A percentile compares a stretch with the other conserved stretches of the same genome.
phyloP scores from a whole-genome alignment of 2,797 vertebrate genomes.

The Spinibarbus caldwelli region DNA sequence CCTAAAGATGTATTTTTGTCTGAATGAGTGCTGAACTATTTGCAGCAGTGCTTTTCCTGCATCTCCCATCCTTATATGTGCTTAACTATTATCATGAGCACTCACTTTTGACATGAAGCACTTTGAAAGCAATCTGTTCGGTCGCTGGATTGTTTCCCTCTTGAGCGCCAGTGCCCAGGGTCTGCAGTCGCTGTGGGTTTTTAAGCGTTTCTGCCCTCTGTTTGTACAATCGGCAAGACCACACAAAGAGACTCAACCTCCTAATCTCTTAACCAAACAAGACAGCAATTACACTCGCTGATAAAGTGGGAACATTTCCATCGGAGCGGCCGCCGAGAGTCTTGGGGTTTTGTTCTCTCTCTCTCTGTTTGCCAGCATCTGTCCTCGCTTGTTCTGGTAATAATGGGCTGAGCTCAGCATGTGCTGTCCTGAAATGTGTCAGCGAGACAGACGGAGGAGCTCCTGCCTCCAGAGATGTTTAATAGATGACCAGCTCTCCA shows the following conservation, averaged over 20 bases:
- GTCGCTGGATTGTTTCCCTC: conserved; percentile 12
- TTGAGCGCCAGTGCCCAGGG: neutral
- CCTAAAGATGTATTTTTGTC: conserved; percentile 72
- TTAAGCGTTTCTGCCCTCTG: conserved; percentile 73
- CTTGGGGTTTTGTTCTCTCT: conserved; percentile 42
- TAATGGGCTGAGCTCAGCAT: conserved; percentile 57
- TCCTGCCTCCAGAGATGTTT: too few species aligned
- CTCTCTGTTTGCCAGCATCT: conserved; percentile 46
- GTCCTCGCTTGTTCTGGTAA: conserved; percentile 55
- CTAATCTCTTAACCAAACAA: conserved; percentile 86
- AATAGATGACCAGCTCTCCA: conserved; percentile 4
- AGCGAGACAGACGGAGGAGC: conserved; percentile 43
- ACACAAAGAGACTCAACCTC: conserved; percentile 82
- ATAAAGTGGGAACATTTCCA: conserved; percentile 84
- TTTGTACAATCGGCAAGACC: conserved; percentile 83
- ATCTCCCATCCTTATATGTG: neutral
- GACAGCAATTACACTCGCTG: conserved; percentile 84
- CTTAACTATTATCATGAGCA: conserved; percentile 22
- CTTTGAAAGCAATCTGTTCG: conserved; percentile 2
- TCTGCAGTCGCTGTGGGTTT: conserved; percentile 57
- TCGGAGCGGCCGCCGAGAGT: conserved; percentile 71
- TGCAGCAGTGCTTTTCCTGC: too few species aligned
- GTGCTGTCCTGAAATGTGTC: conserved; percentile 64
- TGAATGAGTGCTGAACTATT: too few species aligned
- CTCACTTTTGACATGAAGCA: neutral